Base-by-base conservation (phyloP, 2,888 invertebrate species). In the Trissolcus japonicus region DNA sequence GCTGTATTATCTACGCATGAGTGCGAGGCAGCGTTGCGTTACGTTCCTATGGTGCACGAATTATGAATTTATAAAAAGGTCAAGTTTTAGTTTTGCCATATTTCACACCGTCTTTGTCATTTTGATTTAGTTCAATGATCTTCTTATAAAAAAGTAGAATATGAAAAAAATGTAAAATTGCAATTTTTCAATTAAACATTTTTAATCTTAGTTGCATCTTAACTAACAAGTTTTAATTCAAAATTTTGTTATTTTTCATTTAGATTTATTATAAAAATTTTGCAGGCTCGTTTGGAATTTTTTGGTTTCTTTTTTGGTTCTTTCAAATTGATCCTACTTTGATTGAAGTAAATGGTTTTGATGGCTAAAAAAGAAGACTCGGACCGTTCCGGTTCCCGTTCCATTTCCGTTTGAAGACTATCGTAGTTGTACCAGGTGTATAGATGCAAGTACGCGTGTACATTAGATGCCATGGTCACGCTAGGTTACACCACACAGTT, bases 351-450 rank as follows among this genome's bases (percentile, higher is more conserved):
- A 35, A 9, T 11, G 35, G n/a, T n/a, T n/a, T 0, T 35, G 9
- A 11, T 35, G 35, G 35, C 9, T 35, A 2, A 35, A 35, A 16
- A 16, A 46, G 46, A 46, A 46, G 46, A 46, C 7, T 16, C n/a
- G 73, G 80, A 78, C 66, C 80, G 81, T 80, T 80, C 79, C 59
- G 72, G 67, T 77, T 77, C 77, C 79, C 76, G 93, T 93, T 89
- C 82, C 91, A 69, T 90, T 92, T 66, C 90, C 90, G 67, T 93
- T 93, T 87, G 74, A 69, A 55, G 56, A 63, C 66, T 74, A 73
- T 43, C 43, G 11, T 35, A 35, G 35, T 72, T 55, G 53, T 40
- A 53, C 35, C 63, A 69, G 63, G 66, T 46, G 74, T 68, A n/a
- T n/a, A 76, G 69, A 69, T 79, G 51, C 71, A 57, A 73, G 81